Percentiles rank a stretch among this genome's conserved stretches.
Conservation (phyloP, 92 coral and sea anemone species). For the Palythoa heliodiscus region DNA sequence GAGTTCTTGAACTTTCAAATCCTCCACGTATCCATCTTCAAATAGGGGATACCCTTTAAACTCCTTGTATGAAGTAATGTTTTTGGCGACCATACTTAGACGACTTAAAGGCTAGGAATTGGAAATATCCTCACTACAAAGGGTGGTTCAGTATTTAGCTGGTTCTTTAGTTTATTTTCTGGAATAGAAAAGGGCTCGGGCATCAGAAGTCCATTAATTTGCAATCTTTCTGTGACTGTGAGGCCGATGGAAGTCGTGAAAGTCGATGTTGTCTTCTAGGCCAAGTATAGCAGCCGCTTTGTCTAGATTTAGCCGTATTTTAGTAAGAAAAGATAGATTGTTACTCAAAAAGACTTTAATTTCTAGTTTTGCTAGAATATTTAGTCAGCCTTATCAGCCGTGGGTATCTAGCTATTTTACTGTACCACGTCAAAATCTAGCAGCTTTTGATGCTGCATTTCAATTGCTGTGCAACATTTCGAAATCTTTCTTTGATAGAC, state of each 20-base stretch:
- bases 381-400: no score
- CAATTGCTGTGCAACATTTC: no score
- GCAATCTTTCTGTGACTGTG: constrained; percentile 6
- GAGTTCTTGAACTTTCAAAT: constrained; percentile 42
- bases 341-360: no score
- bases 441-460: no score
- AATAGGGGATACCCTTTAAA: constrained; percentile 35
- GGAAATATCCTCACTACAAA: constrained; percentile 35
- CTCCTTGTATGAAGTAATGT: constrained; percentile 34
- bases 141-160: constrained; percentile 16
- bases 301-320: not conserved
- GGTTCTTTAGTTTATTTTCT: constrained; percentile 13
- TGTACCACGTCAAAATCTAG: no score
- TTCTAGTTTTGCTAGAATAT: no score
- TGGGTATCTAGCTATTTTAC: no score
- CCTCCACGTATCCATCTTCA: constrained; percentile 9
- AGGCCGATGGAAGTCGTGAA: not conserved
- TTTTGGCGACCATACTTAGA: constrained; percentile 32
- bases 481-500: no score
- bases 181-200: constrained; percentile 36
- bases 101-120: constrained; percentile 30
- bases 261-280: constrained; percentile 12
- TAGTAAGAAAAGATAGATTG: no score
- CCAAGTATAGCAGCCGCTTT: constrained; percentile 2
- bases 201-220: constrained; percentile 12